Conservation (phyloP, 1,140 invertebrate genomes). For the Trinorchestia longiramus region DNA sequence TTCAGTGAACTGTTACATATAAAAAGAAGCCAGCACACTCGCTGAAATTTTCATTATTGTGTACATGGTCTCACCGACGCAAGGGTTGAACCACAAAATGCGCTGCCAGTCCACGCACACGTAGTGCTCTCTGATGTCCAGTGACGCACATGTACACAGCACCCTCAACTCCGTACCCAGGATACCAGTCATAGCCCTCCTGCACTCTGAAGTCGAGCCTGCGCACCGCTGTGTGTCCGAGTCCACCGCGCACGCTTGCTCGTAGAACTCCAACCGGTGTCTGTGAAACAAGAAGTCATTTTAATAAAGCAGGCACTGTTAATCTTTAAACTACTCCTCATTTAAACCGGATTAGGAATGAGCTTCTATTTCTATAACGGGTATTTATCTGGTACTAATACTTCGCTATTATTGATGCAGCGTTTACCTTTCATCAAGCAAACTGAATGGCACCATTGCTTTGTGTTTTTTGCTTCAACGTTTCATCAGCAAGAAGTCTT, state of each 20-base stretch:
- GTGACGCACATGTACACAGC: conserved; percentile 83
- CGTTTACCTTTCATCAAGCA: no score
- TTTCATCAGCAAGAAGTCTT: neutral
- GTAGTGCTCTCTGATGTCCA: conserved; percentile 83
- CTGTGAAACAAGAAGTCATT: conserved; percentile 70
- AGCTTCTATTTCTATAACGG: neutral
- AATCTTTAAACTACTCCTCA: neutral
- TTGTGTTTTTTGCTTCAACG: neutral
- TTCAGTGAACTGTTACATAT: no score
- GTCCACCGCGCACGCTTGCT: conserved; percentile 90
- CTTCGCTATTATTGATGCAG: no score
- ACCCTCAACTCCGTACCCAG: conserved; percentile 86
- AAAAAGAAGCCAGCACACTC: no score
- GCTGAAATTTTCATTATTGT: neutral
- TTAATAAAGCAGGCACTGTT: neutral
- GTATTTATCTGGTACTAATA: neutral
- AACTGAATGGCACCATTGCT: neutral
- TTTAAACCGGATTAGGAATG: neutral
- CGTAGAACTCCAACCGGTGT: conserved; percentile 84
- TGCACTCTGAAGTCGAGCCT: conserved; percentile 83
- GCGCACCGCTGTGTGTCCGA: conserved; percentile 89
- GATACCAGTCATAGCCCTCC: conserved; percentile 85
- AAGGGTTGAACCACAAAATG: conserved; percentile 91
- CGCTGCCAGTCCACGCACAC: conserved; percentile 90
- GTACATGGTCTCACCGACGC: conserved; percentile 80